Percentiles rank a stretch among this genome's conserved stretches.
Evolutionary conservation across 2,113 vertebrate genomes (phyloP).

Genomic region (Blennius ocellaris): DNA sequence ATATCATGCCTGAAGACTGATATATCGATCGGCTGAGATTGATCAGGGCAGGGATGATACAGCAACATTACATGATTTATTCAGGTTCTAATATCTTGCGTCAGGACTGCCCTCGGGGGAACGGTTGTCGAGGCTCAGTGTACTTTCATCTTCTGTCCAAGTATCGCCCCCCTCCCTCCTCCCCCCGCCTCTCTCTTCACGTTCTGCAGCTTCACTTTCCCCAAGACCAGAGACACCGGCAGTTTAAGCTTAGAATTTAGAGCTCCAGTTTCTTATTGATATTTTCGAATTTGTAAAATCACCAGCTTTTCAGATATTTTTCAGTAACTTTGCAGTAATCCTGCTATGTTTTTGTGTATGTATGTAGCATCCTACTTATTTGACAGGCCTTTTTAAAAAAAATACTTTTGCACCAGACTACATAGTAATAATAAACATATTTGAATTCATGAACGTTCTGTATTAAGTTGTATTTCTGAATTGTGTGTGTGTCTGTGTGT

Average conservation of each 20-base stretch:
- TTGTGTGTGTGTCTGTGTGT: too few species aligned
- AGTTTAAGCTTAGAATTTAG: too few species aligned
- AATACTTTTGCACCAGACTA: too few species aligned
- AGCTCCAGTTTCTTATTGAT: too few species aligned
- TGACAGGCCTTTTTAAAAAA: too few species aligned
- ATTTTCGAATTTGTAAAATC: too few species aligned
- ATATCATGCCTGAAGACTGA: conserved; percentile 77
- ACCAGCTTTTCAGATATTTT: too few species aligned
- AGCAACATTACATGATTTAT: conserved; percentile 84
- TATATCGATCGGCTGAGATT: conserved; percentile 81
- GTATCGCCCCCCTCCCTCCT: conserved; percentile 39
- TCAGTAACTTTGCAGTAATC: too few species aligned
- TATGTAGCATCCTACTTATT: too few species aligned
- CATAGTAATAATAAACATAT: conserved; percentile 8
- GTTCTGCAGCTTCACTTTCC: conserved; percentile 42
- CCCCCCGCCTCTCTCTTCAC: conserved; percentile 1
- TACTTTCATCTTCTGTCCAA: conserved; percentile 70
- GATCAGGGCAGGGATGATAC: conserved; percentile 81
- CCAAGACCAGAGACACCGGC: too few species aligned
- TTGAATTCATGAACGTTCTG: not conserved
- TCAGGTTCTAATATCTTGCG: conserved; percentile 75
- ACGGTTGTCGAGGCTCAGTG: conserved; percentile 28
- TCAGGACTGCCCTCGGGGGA: conserved; percentile 64
- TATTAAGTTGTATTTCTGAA: too few species aligned
- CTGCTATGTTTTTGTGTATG: too few species aligned